Percentiles rank a stretch among this genome's conserved stretches.
phyloP scores from a whole-genome alignment of 1,140 invertebrate species.

The Coelopa frigida region DNA sequence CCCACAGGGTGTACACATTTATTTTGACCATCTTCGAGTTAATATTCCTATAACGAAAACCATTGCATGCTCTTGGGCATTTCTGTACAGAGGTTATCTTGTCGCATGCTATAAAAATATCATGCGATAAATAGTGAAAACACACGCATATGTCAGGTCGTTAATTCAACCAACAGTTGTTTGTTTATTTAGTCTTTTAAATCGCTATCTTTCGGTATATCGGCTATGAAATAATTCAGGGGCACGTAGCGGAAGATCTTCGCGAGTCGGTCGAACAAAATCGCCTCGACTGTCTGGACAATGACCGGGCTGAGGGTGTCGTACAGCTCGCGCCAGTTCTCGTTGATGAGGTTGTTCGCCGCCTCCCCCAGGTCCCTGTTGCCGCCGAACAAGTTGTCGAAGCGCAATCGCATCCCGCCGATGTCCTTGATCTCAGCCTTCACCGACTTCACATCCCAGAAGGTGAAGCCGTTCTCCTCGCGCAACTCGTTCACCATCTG shows the following conservation, averaged over 20 bases:
- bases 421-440: conserved; percentile 24
- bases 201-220: conserved; percentile 11
- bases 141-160: no score
- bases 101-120: no score
- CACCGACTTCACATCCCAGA: conserved; percentile 51
- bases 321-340: conserved; percentile 55
- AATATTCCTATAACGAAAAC: no score
- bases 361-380: conserved; percentile 47
- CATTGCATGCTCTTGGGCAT: no score
- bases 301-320: conserved; percentile 55
- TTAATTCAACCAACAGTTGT: no score
- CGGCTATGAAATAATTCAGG: conserved; percentile 35
- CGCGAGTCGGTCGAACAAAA: conserved; percentile 54
- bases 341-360: conserved; percentile 56
- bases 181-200: no score
- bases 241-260: conserved; percentile 56
- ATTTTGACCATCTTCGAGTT: no score
- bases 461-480: conserved; percentile 49
- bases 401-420: conserved; percentile 25
- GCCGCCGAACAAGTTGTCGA: conserved; percentile 24
- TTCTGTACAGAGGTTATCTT: no score
- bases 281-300: conserved; percentile 55
- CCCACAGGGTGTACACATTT: no score
- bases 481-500: conserved; percentile 52
- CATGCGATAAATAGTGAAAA: no score